phyloP scores from a whole-genome alignment of 2,888 invertebrate genomes.

The Phlogophora meticulosa region DNA sequence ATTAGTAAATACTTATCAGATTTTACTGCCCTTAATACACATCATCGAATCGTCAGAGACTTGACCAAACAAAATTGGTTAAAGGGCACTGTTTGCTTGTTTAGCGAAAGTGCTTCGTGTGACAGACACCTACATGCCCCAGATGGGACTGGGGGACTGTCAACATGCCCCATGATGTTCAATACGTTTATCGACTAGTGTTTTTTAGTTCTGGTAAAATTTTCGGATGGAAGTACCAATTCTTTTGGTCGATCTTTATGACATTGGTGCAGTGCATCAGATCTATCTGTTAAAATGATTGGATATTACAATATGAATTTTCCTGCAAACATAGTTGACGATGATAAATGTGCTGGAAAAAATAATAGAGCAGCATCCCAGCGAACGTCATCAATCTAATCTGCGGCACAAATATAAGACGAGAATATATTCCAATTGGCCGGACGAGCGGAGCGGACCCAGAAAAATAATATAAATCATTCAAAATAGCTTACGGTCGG shows the following conservation, averaged over 20 bases:
- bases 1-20: not conserved
- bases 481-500: constrained; percentile 72
- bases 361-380: constrained; percentile 56
- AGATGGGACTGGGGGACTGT: constrained; percentile 44
- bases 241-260: constrained; percentile 2
- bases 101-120: constrained; percentile 59
- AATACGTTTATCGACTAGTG: constrained; percentile 34
- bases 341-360: constrained; percentile 63
- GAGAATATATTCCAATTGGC: constrained; percentile 60
- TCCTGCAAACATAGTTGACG: constrained; percentile 31
- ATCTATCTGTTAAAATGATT: constrained; percentile 18
- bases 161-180: constrained; percentile 38
- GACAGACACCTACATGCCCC: constrained; percentile 50
- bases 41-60: constrained; percentile 32
- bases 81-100: constrained; percentile 57
- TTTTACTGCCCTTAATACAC: constrained; percentile 1
- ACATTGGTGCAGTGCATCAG: not conserved
- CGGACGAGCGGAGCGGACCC: constrained; percentile 57
- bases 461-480: constrained; percentile 68
- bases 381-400: constrained; percentile 64
- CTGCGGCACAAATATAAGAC: constrained; percentile 59
- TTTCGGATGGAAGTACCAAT: constrained; percentile 14
- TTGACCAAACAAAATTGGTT: constrained; percentile 58
- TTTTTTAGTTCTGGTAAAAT: constrained; percentile 14
- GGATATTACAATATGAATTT: constrained; percentile 5